Evolutionary conservation across 2,888 invertebrate genomes (phyloP).

Genomic region (Meteorus colon): DNA sequence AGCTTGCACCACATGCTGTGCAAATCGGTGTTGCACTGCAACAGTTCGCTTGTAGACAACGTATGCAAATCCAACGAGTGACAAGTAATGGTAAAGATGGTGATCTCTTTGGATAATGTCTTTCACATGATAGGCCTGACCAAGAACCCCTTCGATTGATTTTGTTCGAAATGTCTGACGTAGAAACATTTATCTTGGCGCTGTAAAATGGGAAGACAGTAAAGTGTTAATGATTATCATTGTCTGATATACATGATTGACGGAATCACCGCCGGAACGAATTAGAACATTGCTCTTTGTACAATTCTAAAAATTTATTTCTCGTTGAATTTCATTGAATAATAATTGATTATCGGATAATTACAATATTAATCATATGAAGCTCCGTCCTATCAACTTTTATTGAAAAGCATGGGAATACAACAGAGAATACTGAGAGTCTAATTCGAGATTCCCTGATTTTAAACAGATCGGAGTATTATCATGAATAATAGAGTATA

Average conservation of each 20-base stretch:
- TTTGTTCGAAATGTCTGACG: slow-evolving; percentile 42
- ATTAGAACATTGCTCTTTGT: too few species aligned
- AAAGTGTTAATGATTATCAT: background rate
- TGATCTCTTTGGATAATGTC: slow-evolving; percentile 59
- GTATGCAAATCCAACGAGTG: slow-evolving; percentile 79
- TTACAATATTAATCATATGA: too few species aligned
- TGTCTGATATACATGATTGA: background rate
- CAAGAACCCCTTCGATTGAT: slow-evolving; percentile 64
- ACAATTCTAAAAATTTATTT: too few species aligned
- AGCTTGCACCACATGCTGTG: slow-evolving; percentile 81
- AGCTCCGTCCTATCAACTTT: too few species aligned
- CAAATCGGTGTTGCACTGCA: slow-evolving; percentile 79
- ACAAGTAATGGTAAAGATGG: slow-evolving; percentile 67
- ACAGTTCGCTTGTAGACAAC: slow-evolving; percentile 84
- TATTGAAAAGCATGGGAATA: too few species aligned
- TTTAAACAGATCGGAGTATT: too few species aligned
- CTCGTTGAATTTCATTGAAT: too few species aligned
- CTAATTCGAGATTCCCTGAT: too few species aligned
- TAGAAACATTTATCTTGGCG: slow-evolving; percentile 52
- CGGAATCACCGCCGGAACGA: too few species aligned
- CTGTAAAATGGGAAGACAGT: slow-evolving; percentile 46
- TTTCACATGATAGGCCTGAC: slow-evolving; percentile 56
- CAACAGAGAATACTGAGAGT: too few species aligned
- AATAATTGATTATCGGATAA: too few species aligned
- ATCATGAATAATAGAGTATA: too few species aligned